Conservation (phyloP, 2,113 vertebrate genomes). For the Muscicapa adusta region DNA sequence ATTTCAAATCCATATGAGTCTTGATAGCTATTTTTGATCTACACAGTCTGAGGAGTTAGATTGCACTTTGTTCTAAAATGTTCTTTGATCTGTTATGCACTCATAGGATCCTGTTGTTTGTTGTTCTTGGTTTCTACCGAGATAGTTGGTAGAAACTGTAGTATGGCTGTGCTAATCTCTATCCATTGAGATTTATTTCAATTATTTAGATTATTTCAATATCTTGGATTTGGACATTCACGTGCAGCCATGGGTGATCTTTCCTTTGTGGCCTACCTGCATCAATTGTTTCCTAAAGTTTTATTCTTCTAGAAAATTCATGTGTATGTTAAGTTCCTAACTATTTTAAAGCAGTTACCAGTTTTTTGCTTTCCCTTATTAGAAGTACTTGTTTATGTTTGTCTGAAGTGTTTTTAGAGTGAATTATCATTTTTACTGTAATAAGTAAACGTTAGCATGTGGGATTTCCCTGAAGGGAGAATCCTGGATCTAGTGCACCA, state of each 20-base stretch:
- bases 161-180: not conserved
- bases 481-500: not conserved
- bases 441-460: not conserved
- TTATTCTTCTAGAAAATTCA: not conserved
- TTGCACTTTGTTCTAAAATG: fast-evolving
- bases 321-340: not conserved
- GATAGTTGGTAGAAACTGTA: too few species aligned
- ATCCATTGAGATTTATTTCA: not conserved
- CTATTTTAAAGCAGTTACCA: not conserved
- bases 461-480: not conserved
- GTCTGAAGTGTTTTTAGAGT: not conserved
- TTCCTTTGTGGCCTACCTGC: not conserved
- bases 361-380: not conserved
- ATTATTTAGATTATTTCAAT: not conserved
- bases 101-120: not conserved
- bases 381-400: not conserved
- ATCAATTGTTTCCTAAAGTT: not conserved
- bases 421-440: not conserved
- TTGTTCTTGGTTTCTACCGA: not conserved
- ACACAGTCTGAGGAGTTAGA: fast-evolving
- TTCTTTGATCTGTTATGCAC: not conserved
- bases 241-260: not conserved
- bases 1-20: not conserved
- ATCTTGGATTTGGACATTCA: not conserved
- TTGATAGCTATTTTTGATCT: not conserved